Evolutionary conservation across 2,888 invertebrate genomes (phyloP), one percentile per base, ranked within the genome.

Genomic region (Callinectes sapidus): DNA sequence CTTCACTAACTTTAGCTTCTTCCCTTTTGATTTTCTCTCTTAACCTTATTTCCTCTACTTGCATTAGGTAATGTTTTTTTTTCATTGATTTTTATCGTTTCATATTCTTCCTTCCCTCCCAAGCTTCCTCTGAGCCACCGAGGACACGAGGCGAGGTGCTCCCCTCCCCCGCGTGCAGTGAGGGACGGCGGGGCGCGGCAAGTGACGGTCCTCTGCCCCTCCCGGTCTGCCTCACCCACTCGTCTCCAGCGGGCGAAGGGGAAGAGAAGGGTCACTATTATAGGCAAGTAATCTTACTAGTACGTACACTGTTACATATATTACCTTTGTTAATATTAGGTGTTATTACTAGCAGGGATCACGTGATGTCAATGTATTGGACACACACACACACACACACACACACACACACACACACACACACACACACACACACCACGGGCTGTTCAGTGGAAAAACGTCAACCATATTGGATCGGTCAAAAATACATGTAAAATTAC

Each of bases 361-460:
- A 71, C 71, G 71, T 71, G 28, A 71, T 71, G 71, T 87, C 42
- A 42, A 87, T 48, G 54, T n/a, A 42, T 8, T 87, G 35, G 2
- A 87, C 87, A 87, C 87, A 87, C 87, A 87, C 87, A 87, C 87
- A 87, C 87, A 87, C 87, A 88, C 88, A 88, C 88, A 88, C 88
- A 55, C 88, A 88, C 88, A 55, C 88, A 54, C 55, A 54, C 54
- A 54, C 54, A 55, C 55, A 54, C 88, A 55, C 88, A 32, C 88
- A 55, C 55, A 32, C 81, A 81, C 81, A 81, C 81, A 81, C 81
- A 81, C 81, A 81, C 81, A 81, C 81, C 81, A 81, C 35, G 32
- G 14, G 35, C 14, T 23, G 61, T 61, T 61, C 61, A 23, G 61
- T 61, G 61, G 23, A 61, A 61, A 61, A 61, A 61, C 61, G 2